Conservation (phyloP, 2,888 invertebrate genomes). For the Nipponacmea schrenckii region DNA sequence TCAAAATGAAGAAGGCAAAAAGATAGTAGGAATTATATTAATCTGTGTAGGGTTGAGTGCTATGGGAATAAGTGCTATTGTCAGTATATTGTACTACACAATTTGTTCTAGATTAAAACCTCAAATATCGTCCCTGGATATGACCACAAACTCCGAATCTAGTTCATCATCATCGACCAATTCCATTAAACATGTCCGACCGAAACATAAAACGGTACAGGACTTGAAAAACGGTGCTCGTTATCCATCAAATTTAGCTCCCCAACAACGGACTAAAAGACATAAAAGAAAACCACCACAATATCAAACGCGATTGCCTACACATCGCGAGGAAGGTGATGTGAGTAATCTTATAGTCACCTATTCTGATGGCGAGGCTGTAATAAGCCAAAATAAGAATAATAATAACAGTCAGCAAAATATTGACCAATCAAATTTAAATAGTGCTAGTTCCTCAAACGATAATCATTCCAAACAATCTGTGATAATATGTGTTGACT, state of each 20-base stretch:
- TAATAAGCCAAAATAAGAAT: neutral
- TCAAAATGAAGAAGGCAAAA: constrained; percentile 54
- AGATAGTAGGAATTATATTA: constrained; percentile 56
- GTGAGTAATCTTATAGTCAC: neutral
- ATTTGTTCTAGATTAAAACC: constrained; percentile 32
- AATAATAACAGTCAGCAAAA: neutral
- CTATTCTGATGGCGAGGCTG: neutral
- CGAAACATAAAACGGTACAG: neutral
- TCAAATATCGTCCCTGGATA: neutral
- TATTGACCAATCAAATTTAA: neutral
- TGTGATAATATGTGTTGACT: constrained; percentile 6
- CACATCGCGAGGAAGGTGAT: neutral
- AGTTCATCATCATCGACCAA: neutral
- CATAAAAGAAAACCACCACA: neutral
- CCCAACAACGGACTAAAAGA: neutral
- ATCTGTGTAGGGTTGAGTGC: constrained; percentile 46
- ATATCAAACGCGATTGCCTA: neutral
- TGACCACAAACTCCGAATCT: neutral
- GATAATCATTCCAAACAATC: neutral
- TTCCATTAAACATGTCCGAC: neutral
- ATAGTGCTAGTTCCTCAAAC: neutral
- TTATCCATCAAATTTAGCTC: neutral
- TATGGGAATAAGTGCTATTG: constrained; percentile 47
- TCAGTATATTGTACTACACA: constrained; percentile 48
- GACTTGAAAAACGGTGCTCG: neutral